phyloP scores from a whole-genome alignment of 2,797 vertebrate genomes.

The Stomatorhinus walkeri region DNA sequence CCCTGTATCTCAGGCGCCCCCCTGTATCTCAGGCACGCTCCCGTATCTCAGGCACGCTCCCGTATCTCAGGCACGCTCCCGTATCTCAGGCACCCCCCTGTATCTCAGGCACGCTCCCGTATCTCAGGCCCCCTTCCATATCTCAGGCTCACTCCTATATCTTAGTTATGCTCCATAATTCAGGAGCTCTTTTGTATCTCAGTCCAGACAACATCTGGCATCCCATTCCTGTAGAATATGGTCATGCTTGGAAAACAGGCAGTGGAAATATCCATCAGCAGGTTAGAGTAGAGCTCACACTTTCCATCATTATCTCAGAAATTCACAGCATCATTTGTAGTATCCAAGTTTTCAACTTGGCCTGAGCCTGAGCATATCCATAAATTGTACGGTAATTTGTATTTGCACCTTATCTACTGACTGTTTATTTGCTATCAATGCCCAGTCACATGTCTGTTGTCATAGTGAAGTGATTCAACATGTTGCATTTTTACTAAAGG shows the following conservation, averaged over 20 bases:
- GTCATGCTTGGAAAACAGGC: constrained; percentile 45
- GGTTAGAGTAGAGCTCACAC: constrained; percentile 4
- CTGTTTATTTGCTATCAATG: neutral
- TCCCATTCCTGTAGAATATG: constrained; percentile 46
- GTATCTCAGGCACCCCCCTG: neutral
- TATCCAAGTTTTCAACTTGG: constrained; percentile 14
- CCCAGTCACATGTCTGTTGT: neutral
- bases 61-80: neutral
- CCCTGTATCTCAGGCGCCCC: neutral
- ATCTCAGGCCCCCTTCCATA: neutral
- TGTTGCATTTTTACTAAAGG: neutral
- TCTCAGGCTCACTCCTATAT: neutral
- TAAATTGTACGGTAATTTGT: neutral
- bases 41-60: neutral
- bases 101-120: neutral
- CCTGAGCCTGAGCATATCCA: neutral
- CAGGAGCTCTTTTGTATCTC: constrained; percentile 31
- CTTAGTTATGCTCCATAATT: neutral
- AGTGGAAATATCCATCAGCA: constrained; percentile 36
- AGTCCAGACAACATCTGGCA: constrained; percentile 45
- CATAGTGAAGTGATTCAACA: neutral
- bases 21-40: neutral
- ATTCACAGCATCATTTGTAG: neutral
- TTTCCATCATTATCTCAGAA: constrained; percentile 24
- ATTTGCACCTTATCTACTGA: neutral